phyloP scores from a whole-genome alignment of 2,888 invertebrate species.

The Halictus ligatus region DNA sequence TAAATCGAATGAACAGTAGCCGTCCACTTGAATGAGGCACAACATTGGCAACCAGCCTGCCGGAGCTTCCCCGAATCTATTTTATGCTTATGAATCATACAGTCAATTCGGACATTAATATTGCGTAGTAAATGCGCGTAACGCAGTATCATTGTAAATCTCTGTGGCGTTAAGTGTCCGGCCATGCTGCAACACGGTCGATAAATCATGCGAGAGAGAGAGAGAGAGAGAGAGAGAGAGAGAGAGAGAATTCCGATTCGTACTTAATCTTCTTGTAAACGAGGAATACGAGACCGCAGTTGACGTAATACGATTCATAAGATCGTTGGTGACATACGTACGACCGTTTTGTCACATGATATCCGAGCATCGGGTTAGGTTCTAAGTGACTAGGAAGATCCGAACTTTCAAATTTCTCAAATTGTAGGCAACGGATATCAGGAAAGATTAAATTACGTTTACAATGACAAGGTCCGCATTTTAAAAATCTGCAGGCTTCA shows the following conservation, averaged over 20 bases:
- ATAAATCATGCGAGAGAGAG: slow-evolving; percentile 20
- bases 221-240: no score
- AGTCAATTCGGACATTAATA: slow-evolving; percentile 56
- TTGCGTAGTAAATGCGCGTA: slow-evolving; percentile 40
- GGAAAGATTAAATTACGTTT: no score
- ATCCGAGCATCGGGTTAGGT: background rate
- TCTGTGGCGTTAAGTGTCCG: background rate
- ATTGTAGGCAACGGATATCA: no score
- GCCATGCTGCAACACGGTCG: background rate
- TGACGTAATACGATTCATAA: background rate
- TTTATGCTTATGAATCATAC: slow-evolving; percentile 70
- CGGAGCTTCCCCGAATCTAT: slow-evolving; percentile 64
- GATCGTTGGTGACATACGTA: background rate
- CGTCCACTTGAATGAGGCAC: slow-evolving; percentile 56
- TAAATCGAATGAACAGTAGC: background rate
- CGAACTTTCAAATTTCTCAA: no score
- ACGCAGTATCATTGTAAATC: slow-evolving; percentile 25
- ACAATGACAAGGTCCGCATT: no score
- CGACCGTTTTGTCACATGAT: background rate
- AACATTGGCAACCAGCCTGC: slow-evolving; percentile 65
- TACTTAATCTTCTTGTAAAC: background rate
- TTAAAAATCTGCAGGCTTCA: background rate
- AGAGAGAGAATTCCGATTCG: background rate
- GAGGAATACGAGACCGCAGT: background rate
- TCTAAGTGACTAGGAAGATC: no score